Evolutionary conservation across 1,140 invertebrate species (phyloP).

Genomic region (Aplysia californica): DNA sequence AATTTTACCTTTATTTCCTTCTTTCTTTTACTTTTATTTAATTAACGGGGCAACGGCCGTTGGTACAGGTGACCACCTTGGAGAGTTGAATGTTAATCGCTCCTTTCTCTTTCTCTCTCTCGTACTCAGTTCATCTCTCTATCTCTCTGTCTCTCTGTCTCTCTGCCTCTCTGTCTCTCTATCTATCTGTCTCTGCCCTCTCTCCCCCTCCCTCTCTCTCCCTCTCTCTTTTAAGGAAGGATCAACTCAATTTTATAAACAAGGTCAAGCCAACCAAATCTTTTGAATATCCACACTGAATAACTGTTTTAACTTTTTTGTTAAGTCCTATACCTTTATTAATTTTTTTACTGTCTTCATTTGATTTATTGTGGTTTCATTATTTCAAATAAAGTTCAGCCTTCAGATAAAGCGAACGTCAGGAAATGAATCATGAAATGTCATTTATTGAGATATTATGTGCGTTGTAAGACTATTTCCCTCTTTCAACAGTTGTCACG

Average conservation of each 20-base stretch:
- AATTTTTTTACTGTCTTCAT: no score
- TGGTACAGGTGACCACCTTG: neutral
- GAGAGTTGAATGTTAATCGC: neutral
- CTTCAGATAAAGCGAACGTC: no score
- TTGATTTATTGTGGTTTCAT: no score
- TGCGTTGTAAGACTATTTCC: no score
- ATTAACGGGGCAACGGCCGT: neutral
- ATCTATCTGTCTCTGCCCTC: neutral
- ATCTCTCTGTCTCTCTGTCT: neutral
- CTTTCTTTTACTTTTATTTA: neutral
- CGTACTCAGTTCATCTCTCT: neutral
- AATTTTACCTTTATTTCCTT: neutral
- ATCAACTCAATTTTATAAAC: neutral
- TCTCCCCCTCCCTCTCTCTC: neutral
- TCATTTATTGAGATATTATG: no score
- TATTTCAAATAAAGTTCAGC: no score
- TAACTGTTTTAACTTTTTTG: neutral
- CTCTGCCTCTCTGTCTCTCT: conserved; percentile 3
- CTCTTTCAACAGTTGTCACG: no score
- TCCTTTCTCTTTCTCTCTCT: neutral
- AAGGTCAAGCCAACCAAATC: neutral
- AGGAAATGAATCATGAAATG: no score
- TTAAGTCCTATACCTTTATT: neutral
- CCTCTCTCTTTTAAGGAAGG: neutral
- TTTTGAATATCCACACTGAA: neutral